Conservation (phyloP, 1,140 invertebrate genomes). For the Drosophila eugracilis region DNA sequence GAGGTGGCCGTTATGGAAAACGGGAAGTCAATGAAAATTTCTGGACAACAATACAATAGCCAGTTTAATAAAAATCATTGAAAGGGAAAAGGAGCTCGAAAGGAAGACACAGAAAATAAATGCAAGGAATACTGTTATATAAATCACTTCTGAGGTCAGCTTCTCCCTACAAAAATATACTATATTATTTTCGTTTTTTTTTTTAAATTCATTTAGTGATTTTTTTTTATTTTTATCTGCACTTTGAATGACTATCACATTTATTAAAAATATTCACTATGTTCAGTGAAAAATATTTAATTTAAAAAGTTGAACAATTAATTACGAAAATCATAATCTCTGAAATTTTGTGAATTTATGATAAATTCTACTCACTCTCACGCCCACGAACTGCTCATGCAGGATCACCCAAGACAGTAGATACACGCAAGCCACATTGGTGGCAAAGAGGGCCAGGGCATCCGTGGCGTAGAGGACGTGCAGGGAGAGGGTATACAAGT, state of each 20-base stretch:
- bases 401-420: conserved; percentile 97
- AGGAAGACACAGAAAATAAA: conserved; percentile 96
- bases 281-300: too few relatives aligned
- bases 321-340: background rate
- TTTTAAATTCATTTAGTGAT: background rate
- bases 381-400: conserved; percentile 97
- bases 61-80: conserved; percentile 96
- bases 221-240: too few relatives aligned
- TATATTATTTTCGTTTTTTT: background rate
- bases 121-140: background rate
- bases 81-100: conserved; percentile 98
- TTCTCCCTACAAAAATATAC: background rate
- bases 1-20: conserved; percentile 98
- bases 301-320: too few relatives aligned
- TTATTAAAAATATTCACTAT: too few relatives aligned
- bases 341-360: background rate
- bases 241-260: too few relatives aligned
- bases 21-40: conserved; percentile 94
- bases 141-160: too few relatives aligned
- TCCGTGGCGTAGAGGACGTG: conserved; percentile 94
- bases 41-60: conserved; percentile 95
- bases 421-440: conserved; percentile 96
- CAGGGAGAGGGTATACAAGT: conserved; percentile 95
- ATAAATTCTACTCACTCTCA: conserved; percentile 88
- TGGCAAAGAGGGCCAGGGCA: conserved; percentile 96